Percentiles rank a stretch among this genome's conserved stretches.
Conservation (phyloP, 2,797 vertebrate species). For the Ciconia nigra region DNA sequence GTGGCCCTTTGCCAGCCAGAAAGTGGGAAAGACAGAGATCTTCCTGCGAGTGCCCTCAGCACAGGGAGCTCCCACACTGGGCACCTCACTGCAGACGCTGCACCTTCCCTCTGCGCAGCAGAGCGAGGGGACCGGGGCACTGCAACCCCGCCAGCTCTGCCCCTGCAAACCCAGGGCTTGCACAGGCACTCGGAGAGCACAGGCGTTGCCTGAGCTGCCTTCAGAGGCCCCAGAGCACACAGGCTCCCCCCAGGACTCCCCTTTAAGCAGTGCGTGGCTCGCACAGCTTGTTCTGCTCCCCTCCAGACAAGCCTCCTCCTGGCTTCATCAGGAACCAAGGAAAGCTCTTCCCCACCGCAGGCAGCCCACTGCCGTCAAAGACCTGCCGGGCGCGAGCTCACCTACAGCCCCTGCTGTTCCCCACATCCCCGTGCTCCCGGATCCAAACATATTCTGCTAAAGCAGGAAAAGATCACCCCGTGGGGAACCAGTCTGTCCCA, state of each 20-base stretch:
- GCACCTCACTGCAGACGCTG: neutral
- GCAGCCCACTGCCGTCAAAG: fast-evolving
- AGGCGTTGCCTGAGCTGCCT: neutral
- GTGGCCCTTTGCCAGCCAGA: neutral
- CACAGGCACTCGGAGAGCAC: neutral
- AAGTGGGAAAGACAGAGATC: neutral
- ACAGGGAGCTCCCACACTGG: neutral
- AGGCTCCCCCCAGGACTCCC: neutral
- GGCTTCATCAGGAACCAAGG: neutral
- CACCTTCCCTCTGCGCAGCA: neutral
- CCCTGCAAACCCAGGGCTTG: too few relatives aligned
- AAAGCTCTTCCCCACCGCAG: neutral
- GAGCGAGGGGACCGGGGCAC: fast-evolving
- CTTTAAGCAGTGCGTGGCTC: fast-evolving
- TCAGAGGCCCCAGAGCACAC: too few relatives aligned
- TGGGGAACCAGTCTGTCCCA: neutral
- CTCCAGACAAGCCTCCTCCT: too few relatives aligned
- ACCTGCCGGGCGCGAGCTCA: fast-evolving
- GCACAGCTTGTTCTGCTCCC: neutral
- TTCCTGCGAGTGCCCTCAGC: fast-evolving
- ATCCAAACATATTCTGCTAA: neutral
- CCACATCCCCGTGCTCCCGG: neutral
- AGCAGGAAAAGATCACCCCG: neutral
- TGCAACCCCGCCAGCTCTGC: neutral
- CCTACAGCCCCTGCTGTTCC: neutral